Evolutionary conservation across 1,140 invertebrate species (phyloP).

Genomic region (Drosophila micromelanica): DNA sequence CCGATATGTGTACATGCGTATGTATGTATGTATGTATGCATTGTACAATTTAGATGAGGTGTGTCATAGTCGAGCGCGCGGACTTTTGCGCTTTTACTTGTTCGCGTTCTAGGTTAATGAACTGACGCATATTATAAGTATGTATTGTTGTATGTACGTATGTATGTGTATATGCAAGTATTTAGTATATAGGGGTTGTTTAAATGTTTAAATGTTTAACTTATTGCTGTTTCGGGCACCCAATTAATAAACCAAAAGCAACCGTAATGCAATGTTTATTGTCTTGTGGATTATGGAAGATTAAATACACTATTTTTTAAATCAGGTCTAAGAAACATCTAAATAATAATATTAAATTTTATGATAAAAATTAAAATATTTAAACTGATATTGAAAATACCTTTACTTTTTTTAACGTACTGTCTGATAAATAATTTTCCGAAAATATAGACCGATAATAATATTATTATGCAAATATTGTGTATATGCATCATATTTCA

Average conservation of each 20-base stretch:
- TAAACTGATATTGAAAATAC: too few species aligned
- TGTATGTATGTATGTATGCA: not conserved
- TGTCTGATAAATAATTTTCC: too few species aligned
- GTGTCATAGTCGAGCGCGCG: constrained; percentile 16
- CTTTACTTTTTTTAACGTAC: too few species aligned
- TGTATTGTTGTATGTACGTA: too few species aligned
- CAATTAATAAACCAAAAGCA: not conserved
- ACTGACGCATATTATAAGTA: constrained; percentile 13
- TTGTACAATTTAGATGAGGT: constrained; percentile 16
- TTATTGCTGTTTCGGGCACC: not conserved
- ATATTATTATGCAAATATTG: too few species aligned
- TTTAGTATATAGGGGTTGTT: constrained; percentile 15
- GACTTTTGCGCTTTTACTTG: constrained; percentile 19
- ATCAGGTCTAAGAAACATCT: too few species aligned
- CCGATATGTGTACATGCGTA: not conserved
- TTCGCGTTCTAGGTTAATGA: constrained; percentile 29
- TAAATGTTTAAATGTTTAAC: not conserved
- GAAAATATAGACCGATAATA: too few species aligned
- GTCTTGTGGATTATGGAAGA: too few species aligned
- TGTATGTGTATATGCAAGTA: not conserved
- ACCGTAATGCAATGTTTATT: not conserved
- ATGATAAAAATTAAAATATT: too few species aligned
- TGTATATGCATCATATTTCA: not conserved
- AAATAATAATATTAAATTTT: too few species aligned
- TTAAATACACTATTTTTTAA: too few species aligned